Evolutionary conservation across 2,888 invertebrate species (phyloP).

Genomic region (Margaritifera margaritifera): DNA sequence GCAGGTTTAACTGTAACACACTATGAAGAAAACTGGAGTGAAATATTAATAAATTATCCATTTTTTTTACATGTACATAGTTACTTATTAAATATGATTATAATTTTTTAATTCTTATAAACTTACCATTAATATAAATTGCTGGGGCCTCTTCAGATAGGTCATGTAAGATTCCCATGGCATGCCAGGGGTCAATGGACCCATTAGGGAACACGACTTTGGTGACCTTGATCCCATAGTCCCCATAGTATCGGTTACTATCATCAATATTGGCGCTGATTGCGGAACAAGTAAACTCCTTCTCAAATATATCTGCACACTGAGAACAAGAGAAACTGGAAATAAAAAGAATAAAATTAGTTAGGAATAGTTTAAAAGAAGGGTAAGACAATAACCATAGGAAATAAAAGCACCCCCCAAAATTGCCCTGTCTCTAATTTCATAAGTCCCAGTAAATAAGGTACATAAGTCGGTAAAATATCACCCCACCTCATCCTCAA

Average conservation of each 20-base stretch:
- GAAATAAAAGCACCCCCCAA: too few species aligned
- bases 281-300: conserved; percentile 77
- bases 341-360: conserved; percentile 11
- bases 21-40: too few species aligned
- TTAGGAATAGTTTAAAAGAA: too few species aligned
- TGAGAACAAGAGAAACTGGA: conserved; percentile 82
- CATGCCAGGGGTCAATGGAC: conserved; percentile 82
- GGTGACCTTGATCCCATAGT: conserved; percentile 79
- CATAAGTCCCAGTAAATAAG: too few species aligned
- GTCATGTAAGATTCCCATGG: conserved; percentile 72
- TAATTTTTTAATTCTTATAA: neutral
- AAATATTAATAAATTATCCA: too few species aligned
- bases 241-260: conserved; percentile 86
- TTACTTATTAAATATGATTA: neutral
- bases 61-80: too few species aligned
- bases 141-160: conserved; percentile 69
- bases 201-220: conserved; percentile 91
- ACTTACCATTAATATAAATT: conserved; percentile 72
- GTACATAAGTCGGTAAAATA: too few species aligned
- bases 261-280: conserved; percentile 79
- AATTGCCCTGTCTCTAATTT: too few species aligned
- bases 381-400: neutral
- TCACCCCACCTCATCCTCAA: too few species aligned
- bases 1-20: too few species aligned
- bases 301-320: conserved; percentile 88